Percentiles rank a stretch among this genome's conserved stretches.
phyloP scores from a whole-genome alignment of 2,113 vertebrate species.

The Corvus moneduloides region DNA sequence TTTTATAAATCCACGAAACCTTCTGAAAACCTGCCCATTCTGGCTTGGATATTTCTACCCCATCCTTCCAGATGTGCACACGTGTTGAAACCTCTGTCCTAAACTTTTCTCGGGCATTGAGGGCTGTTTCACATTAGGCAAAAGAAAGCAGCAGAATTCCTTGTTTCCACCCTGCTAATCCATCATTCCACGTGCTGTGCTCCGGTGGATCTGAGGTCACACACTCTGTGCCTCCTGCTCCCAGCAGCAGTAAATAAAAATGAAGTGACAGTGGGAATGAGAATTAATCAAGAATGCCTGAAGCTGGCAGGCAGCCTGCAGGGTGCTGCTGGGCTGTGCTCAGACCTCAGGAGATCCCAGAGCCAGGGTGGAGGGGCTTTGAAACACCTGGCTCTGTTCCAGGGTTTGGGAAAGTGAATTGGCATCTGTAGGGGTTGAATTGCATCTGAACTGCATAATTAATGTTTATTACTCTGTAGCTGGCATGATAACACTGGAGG shows the following conservation, averaged over 20 bases:
- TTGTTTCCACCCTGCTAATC: not conserved
- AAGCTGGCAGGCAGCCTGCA: not conserved
- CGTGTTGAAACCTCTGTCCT: not conserved
- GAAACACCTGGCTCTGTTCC: not conserved
- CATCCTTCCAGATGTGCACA: not conserved
- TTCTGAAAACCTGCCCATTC: not conserved
- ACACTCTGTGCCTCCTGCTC: not conserved
- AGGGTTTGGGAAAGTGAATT: not conserved
- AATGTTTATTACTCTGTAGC: not conserved
- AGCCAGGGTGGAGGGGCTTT: not conserved
- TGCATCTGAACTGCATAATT: not conserved
- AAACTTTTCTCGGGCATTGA: fast-evolving
- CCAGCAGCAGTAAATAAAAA: not conserved
- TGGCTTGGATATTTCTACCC: not conserved
- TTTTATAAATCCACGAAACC: not conserved
- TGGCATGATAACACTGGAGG: not conserved
- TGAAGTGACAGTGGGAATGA: not conserved
- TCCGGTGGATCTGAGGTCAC: not conserved
- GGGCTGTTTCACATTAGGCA: not conserved
- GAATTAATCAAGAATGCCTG: not conserved
- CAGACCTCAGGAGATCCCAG: not conserved
- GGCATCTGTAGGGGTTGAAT: not conserved
- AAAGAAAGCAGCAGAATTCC: not conserved
- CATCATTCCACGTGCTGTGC: not conserved
- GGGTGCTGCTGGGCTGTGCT: not conserved